These are phyloP conservation scores for Octonoba sinensis DNA, from an alignment of 2,888 invertebrate genomes.

Conservation along the genomic window DNA sequence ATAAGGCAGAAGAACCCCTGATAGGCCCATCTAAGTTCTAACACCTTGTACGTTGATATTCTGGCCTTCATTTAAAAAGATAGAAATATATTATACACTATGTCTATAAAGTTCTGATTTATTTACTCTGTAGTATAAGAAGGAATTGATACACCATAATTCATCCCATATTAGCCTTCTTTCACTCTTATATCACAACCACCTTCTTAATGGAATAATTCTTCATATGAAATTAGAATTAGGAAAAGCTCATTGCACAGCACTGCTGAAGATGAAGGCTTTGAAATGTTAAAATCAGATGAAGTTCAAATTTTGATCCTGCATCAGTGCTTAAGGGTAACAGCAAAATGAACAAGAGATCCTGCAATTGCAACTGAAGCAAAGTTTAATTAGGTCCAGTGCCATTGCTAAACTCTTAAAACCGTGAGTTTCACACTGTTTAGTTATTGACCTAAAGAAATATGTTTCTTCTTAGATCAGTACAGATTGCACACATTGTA, in stretches of 20 bases:
- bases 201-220: background rate
- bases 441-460: too few relatives aligned
- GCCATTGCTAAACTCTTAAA: too few relatives aligned
- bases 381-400: too few relatives aligned
- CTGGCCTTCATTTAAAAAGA: conserved; percentile 48
- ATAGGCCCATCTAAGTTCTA: conserved; percentile 32
- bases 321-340: background rate
- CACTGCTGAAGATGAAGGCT: conserved; percentile 18
- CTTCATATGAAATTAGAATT: conserved; percentile 21
- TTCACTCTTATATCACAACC: conserved; percentile 8
- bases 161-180: conserved; percentile 9
- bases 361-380: too few relatives aligned
- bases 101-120: conserved; percentile 43
- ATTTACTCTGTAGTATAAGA: conserved; percentile 6
- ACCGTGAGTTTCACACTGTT: too few relatives aligned
- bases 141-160: conserved; percentile 28
- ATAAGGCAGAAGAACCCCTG: conserved; percentile 40
- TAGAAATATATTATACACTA: conserved; percentile 55
- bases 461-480: too few relatives aligned
- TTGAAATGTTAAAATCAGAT: conserved; percentile 11
- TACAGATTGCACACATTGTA: too few relatives aligned
- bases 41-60: conserved; percentile 12
- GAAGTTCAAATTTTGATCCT: conserved; percentile 13
- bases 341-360: background rate
- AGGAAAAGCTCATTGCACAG: conserved; percentile 38